Base-by-base conservation (phyloP, 2,888 invertebrate species). In the Yponomeuta malinellus region DNA sequence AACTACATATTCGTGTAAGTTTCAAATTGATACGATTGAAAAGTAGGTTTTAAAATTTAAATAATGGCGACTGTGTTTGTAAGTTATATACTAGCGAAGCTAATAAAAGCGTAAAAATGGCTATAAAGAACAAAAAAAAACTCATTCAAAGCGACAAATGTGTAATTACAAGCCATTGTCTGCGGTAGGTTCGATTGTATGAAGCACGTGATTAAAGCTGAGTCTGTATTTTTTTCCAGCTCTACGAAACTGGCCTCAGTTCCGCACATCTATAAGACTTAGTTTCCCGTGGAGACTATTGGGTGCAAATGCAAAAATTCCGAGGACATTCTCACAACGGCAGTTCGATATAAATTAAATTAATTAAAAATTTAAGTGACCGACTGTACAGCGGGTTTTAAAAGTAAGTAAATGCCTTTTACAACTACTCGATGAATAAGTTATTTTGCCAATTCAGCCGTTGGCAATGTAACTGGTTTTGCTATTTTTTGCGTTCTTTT, bases 111-210 rank as follows among this genome's bases (percentile, higher is more conserved):
- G 52, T 15, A 3, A 59, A 59, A 12, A 59, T 59, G 12, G 52
- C 52, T 2, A 59, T 59, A 59, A 59, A 59, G 52, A 59, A 59
- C 15, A 59, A 59, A 15, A 1, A 23, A 5, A 59, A 59, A 59
- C 15, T 59, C 12, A 5, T 15, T 59, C 77, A 80, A 81, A 77
- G 75, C 79, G 79, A 79, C 77, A 78, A 80, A 77, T 77, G 78
- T 75, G 83, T 82, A 85, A 87, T 86, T 86, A 65, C 29, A 65
- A 31, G 33, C n/a, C 65, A 33, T 65, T 65, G 65, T 65, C 65
- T 10, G 65, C 33, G 65, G 65, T 65, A 29, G 29, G 33, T 65
- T 65, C 65, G 65, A 65, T 65, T 65, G 33, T 65, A 31, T 33
- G 65, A 33, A 31, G 65, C 65, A 15, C 52, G 15, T 15, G 52